Conservation (phyloP, 92 coral and sea anemone genomes). For the Phenganax marumi region DNA sequence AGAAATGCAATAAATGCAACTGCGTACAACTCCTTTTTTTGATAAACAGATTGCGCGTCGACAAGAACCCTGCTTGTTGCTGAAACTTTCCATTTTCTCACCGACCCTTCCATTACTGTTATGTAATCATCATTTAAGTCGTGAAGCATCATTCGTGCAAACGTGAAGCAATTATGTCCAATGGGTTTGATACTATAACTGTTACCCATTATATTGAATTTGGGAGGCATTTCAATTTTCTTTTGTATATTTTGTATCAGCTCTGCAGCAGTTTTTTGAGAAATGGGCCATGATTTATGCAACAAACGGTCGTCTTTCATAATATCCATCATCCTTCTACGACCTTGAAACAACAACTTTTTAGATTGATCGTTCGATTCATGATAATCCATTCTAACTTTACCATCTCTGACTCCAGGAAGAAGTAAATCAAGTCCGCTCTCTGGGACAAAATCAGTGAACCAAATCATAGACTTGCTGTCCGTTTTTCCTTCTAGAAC, state of each 20-base stretch:
- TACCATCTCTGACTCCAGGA: conserved; percentile 42
- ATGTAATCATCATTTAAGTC: conserved; percentile 43
- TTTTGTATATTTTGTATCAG: conserved; percentile 36
- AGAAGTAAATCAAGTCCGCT: conserved; percentile 23
- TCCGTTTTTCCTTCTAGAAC: conserved; percentile 48
- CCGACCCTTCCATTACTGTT: conserved; percentile 26
- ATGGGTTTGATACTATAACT: conserved; percentile 40
- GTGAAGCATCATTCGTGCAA: conserved; percentile 50
- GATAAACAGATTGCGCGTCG: too few relatives aligned
- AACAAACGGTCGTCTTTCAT: conserved; percentile 43
- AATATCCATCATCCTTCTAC: conserved; percentile 40
- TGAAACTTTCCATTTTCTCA: conserved; percentile 39
- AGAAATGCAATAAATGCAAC: too few relatives aligned
- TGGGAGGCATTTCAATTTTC: background rate
- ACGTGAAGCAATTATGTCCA: conserved; percentile 53
- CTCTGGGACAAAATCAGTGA: conserved; percentile 46
- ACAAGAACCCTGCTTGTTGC: conserved; percentile 46
- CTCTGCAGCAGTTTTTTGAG: conserved; percentile 37
- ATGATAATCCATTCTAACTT: conserved; percentile 43
- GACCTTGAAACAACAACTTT: conserved; percentile 14
- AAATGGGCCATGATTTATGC: conserved; percentile 36
- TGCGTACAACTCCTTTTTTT: too few relatives aligned
- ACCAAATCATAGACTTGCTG: conserved; percentile 50
- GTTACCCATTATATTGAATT: conserved; percentile 15
- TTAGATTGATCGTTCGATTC: background rate